Percentiles rank a stretch among this genome's conserved stretches.
phyloP scores from a whole-genome alignment of 2,888 invertebrate species.

The Plemyria rubiginata region DNA sequence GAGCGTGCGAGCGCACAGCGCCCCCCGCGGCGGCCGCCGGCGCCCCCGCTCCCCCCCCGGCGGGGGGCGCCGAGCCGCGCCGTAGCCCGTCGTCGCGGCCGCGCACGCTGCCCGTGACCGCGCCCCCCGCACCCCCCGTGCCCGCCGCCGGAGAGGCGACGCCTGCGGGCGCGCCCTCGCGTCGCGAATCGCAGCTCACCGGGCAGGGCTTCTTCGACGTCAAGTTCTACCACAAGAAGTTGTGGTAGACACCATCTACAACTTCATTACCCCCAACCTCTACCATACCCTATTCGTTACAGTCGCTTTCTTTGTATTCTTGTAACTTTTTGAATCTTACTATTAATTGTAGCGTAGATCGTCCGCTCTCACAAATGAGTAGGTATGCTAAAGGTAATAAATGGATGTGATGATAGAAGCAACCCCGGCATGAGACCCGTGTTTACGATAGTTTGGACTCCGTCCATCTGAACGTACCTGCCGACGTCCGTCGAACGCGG shows the following conservation, averaged over 20 bases:
- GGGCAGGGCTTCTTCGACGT: constrained; percentile 89
- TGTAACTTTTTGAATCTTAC: no score
- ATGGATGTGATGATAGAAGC: no score
- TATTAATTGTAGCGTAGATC: no score
- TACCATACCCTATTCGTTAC: no score
- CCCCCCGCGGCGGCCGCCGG: constrained; percentile 8
- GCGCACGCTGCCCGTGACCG: constrained; percentile 21
- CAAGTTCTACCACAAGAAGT: constrained; percentile 91
- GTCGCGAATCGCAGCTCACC: constrained; percentile 79
- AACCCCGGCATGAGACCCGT: no score
- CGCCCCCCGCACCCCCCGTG: constrained; percentile 33
- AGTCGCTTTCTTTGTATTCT: no score
- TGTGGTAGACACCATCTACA: constrained; percentile 85
- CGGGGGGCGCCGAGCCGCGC: constrained; percentile 8
- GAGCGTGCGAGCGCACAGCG: background rate
- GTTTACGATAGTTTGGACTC: no score
- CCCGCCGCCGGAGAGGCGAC: constrained; percentile 42
- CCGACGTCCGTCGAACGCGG: no score
- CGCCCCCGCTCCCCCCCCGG: constrained; percentile 4
- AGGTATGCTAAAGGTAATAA: no score
- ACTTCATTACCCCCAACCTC: no score
- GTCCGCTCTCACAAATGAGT: no score
- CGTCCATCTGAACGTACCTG: no score
- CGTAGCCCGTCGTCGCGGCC: constrained; percentile 12
- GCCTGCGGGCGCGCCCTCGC: constrained; percentile 47